These are phyloP conservation scores for Cichladusa arquata DNA, from an alignment of 2,113 vertebrate species.

Conservation along the genomic window DNA sequence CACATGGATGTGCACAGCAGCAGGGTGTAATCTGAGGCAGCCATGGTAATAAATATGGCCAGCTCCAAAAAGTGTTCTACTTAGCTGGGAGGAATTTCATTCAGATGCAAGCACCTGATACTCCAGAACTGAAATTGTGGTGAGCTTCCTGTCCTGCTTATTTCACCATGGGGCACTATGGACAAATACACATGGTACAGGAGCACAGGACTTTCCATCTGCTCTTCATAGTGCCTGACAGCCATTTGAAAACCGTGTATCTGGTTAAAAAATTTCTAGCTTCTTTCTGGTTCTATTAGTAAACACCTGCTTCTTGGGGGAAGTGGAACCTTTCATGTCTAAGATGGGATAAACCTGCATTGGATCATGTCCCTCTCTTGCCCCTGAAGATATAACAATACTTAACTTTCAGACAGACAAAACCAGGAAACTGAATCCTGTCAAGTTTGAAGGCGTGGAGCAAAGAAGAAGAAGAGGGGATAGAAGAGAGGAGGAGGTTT, in stretches of 20 bases:
- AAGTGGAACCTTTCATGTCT: neutral
- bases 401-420: neutral
- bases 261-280: neutral
- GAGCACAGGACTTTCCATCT: neutral
- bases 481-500: neutral
- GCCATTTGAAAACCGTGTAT: neutral
- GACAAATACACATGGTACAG: neutral
- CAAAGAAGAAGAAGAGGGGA: neutral
- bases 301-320: neutral
- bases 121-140: neutral
- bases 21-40: neutral
- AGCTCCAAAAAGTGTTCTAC: neutral
- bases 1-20: neutral
- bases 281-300: neutral
- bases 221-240: neutral
- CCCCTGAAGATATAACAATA: neutral
- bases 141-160: neutral
- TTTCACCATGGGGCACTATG: neutral
- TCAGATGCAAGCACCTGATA: accelerated
- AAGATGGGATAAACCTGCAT: neutral
- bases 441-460: neutral
- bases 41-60: neutral
- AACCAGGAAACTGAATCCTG: neutral
- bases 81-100: neutral
- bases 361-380: neutral